Base-by-base conservation (phyloP, 2,888 invertebrate genomes). In the Scaptodrosophila latifasciaeformis region DNA sequence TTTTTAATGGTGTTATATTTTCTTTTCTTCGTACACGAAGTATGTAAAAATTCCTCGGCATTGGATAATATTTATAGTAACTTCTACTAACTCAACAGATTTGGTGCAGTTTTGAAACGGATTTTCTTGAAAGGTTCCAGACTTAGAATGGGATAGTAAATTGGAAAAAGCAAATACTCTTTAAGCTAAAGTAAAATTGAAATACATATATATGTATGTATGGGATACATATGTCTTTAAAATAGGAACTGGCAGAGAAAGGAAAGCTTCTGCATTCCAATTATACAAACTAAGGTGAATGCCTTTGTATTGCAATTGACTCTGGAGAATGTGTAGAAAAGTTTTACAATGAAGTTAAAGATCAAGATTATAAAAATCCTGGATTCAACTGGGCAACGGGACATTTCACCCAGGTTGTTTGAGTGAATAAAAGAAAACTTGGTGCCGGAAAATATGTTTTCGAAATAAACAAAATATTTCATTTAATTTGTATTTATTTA, bases 351-450 rank as follows among this genome's bases (percentile, higher is more conserved):
- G 93, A 94, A 85, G 91, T 92, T 13, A 88, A 89, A 59, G 88
- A 89, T 52, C 92, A 92, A 70, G 86, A 87, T 37, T 93, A 91
- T 69, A 89, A 90, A 2, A 88, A 84, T 53, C 52, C 67, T 0
- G 90, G 90, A 62, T 92, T 91, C 0, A 87, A 87, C 2, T 88
- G 88, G 49, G 88, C 88, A 50, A 90, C 92, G 66, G 94, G 93
- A 18, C 94, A 95, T 81, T 95, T 95, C 81, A 91, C 93, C 0
- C 94, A 95, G 86, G 89, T 95, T 1, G 88, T 95, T 27, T 95
- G 94, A 94, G 90, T 90, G 65, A 90, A 90, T 49, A 91, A 90
- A 49, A 89, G 88, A 59, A 91, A 92, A 75, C 79, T 95, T 2
- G 95, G 95, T 0, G 90, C 94, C 1, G 95, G 92, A 2, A 88